Evolutionary conservation across 2,113 vertebrate species (phyloP).

Genomic region (Sula dactylatra): DNA sequence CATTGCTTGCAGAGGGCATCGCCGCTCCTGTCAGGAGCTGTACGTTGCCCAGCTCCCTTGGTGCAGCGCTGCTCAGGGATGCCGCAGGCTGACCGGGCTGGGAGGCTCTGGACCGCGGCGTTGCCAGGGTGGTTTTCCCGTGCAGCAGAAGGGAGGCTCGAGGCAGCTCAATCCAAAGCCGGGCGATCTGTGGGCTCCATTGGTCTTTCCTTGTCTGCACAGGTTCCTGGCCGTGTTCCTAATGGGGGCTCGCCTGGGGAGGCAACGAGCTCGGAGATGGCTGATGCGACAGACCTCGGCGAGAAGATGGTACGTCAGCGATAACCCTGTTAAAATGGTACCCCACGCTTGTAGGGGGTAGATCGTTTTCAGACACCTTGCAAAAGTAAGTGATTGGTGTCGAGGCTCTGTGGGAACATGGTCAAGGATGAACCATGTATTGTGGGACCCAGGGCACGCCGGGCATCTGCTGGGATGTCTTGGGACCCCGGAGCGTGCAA

Average conservation of each 20-base stretch:
- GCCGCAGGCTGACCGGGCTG: fast-evolving
- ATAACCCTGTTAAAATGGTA: fast-evolving
- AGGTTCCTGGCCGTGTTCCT: conserved; percentile 3
- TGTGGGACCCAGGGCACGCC: fast-evolving
- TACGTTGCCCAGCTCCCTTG: fast-evolving
- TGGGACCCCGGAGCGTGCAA: background rate
- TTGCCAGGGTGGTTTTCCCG: fast-evolving
- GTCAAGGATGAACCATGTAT: fast-evolving
- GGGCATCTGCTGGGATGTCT: background rate
- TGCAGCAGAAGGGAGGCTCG: fast-evolving
- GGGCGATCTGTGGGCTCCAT: background rate
- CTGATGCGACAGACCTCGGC: conserved; percentile 62
- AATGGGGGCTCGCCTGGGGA: background rate
- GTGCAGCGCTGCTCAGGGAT: background rate
- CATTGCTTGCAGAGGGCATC: fast-evolving
- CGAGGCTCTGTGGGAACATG: background rate
- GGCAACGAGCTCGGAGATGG: background rate
- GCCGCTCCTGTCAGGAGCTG: background rate
- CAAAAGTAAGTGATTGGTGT: background rate
- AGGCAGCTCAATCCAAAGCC: background rate
- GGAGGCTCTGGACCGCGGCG: fast-evolving
- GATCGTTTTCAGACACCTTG: fast-evolving
- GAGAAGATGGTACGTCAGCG: conserved; percentile 72
- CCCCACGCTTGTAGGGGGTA: fast-evolving
- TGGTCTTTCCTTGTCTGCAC: background rate